phyloP scores from a whole-genome alignment of 1,140 invertebrate genomes.

The Drepana arcuata region DNA sequence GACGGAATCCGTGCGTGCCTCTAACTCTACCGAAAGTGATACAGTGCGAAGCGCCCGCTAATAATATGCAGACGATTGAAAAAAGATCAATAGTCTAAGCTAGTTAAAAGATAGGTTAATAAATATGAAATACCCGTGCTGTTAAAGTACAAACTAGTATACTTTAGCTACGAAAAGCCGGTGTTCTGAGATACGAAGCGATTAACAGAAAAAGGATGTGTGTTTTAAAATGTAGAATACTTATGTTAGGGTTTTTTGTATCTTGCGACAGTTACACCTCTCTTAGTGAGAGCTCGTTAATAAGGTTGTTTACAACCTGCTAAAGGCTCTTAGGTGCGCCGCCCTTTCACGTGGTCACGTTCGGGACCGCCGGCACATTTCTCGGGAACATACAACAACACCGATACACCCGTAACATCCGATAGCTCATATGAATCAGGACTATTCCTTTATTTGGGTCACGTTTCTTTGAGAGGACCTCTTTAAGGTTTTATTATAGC shows the following conservation, averaged over 20 bases:
- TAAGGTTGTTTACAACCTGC: slow-evolving; percentile 65
- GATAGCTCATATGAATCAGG: slow-evolving; percentile 21
- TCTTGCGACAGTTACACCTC: no score
- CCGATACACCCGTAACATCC: slow-evolving; percentile 22
- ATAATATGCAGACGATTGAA: no score
- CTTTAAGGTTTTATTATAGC: slow-evolving; percentile 33
- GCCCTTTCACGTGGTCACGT: slow-evolving; percentile 58
- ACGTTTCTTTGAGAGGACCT: slow-evolving; percentile 59
- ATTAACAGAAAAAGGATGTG: no score
- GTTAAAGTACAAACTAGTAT: not conserved
- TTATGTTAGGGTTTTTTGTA: no score
- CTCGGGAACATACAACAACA: slow-evolving; percentile 38
- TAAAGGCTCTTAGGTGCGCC: slow-evolving; percentile 28
- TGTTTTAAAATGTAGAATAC: no score
- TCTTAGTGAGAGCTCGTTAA: slow-evolving; percentile 47
- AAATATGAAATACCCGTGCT: not conserved
- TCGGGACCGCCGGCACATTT: slow-evolving; percentile 30
- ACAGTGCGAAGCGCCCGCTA: no score
- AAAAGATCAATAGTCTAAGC: no score
- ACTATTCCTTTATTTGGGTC: slow-evolving; percentile 41
- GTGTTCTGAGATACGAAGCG: no score
- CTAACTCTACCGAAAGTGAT: no score
- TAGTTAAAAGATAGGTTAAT: no score
- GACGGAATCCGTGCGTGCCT: no score
- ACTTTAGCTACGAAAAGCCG: no score